Percentiles rank a stretch among this genome's conserved stretches.
phyloP scores from a whole-genome alignment of 1,140 invertebrate genomes.

The Drosophila setifemur region DNA sequence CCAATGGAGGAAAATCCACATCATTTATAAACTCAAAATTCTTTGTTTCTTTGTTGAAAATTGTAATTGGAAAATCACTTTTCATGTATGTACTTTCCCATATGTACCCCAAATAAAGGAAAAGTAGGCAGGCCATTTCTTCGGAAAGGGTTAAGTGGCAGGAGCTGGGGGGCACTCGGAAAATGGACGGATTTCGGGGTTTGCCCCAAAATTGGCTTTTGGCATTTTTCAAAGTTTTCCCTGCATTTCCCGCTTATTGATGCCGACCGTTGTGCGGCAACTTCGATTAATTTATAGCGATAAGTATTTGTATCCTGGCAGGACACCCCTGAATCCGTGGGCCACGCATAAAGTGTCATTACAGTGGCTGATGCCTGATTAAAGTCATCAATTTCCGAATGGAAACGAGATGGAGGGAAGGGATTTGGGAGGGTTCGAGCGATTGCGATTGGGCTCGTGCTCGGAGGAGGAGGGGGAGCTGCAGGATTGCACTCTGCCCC shows the following conservation, averaged over 20 bases:
- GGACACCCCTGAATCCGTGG: neutral
- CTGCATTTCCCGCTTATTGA: constrained; percentile 25
- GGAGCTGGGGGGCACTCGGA: neutral
- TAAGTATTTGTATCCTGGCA: constrained; percentile 39
- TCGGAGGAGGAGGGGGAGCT: neutral
- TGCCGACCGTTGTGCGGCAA: constrained; percentile 21
- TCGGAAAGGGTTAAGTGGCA: constrained; percentile 55
- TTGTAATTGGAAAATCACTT: no score
- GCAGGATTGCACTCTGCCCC: constrained; percentile 1
- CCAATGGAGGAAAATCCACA: neutral
- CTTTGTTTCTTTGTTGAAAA: no score
- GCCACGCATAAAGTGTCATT: constrained; percentile 67
- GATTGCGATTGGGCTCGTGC: no score
- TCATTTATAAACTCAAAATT: neutral
- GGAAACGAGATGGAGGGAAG: neutral
- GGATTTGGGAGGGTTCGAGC: neutral
- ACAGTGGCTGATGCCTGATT: constrained; percentile 70
- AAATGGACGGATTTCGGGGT: constrained; percentile 32
- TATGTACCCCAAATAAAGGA: constrained; percentile 1
- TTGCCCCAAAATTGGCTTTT: constrained; percentile 67
- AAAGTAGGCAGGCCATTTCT: neutral
- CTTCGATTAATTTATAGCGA: constrained; percentile 68
- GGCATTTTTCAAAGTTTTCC: constrained; percentile 66
- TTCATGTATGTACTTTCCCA: no score
- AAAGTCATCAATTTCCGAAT: constrained; percentile 66